Percentiles rank a stretch among this genome's conserved stretches.
Conservation (phyloP, 2,113 vertebrate species). For the Acanthochromis polyacanthus region DNA sequence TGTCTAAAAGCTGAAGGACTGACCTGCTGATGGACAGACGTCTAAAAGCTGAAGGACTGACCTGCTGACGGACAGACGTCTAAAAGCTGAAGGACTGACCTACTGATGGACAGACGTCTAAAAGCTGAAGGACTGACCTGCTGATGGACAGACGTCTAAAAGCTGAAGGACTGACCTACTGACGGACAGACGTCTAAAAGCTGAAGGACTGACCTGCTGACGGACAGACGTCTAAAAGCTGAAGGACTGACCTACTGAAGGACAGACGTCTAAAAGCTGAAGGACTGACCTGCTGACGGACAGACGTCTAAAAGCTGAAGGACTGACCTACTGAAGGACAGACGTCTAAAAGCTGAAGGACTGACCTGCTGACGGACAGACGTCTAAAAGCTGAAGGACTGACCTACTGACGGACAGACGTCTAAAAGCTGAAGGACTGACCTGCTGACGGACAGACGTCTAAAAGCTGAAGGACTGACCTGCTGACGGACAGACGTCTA, state of each 20-base stretch:
- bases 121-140: constrained; percentile 87
- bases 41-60: constrained; percentile 72
- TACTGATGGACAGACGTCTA: constrained; percentile 84
- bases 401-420: constrained; percentile 88
- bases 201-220: constrained; percentile 87
- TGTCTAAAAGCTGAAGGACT: constrained; percentile 55
- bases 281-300: constrained; percentile 87
- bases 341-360: constrained; percentile 67
- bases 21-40: constrained; percentile 88
- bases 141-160: constrained; percentile 80
- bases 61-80: constrained; percentile 87
- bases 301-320: constrained; percentile 69
- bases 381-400: constrained; percentile 55
- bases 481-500: constrained; percentile 84
- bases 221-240: constrained; percentile 75
- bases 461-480: constrained; percentile 84
- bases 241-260: constrained; percentile 86
- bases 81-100: constrained; percentile 84
- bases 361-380: constrained; percentile 88
- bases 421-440: constrained; percentile 72
- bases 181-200: constrained; percentile 78
- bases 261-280: constrained; percentile 74
- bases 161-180: constrained; percentile 87
- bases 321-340: constrained; percentile 87
- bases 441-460: constrained; percentile 87